Evolutionary conservation across 2,113 vertebrate genomes (phyloP).

Genomic region (Onychorhynchus coronatus): DNA sequence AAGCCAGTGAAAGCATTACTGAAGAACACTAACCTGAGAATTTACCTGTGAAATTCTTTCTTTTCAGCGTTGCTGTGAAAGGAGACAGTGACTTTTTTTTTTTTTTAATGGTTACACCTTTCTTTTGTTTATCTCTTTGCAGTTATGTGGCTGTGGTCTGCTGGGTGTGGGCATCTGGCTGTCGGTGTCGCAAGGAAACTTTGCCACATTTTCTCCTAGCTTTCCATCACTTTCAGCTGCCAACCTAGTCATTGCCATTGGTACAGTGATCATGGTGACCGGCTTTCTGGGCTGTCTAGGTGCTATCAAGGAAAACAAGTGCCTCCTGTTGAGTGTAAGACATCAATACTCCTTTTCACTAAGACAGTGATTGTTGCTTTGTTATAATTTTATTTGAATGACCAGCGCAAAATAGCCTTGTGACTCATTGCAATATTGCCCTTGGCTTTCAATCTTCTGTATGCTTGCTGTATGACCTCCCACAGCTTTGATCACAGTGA

Average conservation of each 20-base stretch:
- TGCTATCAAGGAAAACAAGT: conserved; percentile 99
- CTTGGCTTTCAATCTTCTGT: background rate
- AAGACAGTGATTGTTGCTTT: background rate
- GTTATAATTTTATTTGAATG: background rate
- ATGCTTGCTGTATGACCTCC: background rate
- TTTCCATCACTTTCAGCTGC: conserved; percentile 94
- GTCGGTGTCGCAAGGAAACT: conserved; percentile 97
- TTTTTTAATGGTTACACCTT: background rate
- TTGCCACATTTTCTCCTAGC: conserved; percentile 97
- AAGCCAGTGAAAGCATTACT: background rate
- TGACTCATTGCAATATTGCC: background rate
- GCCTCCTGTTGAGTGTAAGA: conserved; percentile 98
- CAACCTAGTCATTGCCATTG: conserved; percentile 94
- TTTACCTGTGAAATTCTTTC: background rate
- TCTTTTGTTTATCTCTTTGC: conserved; percentile 60
- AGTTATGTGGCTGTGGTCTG: conserved; percentile 97
- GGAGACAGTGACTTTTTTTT: background rate
- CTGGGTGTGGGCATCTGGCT: conserved; percentile 98
- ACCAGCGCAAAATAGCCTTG: background rate
- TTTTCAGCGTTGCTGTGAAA: background rate
- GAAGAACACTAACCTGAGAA: background rate
- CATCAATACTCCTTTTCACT: background rate
- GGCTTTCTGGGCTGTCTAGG: conserved; percentile 97
- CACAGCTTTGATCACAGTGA: background rate
- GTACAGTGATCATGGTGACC: conserved; percentile 95